These are phyloP conservation scores for Globodera rostochiensis DNA, from an alignment of 1,140 invertebrate genomes.

Conservation along the genomic window DNA sequence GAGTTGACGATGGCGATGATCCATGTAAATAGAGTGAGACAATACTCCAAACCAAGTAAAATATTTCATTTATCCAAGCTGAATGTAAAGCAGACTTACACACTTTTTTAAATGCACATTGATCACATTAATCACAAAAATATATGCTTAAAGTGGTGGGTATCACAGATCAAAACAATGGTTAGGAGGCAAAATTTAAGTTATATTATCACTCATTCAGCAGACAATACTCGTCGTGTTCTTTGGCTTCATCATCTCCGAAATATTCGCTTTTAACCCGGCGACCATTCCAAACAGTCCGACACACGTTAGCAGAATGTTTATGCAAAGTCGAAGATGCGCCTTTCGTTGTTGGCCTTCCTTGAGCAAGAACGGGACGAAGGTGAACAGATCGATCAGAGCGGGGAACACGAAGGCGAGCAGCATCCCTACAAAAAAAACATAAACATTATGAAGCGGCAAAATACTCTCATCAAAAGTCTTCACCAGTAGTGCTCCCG, in stretches of 20 bases:
- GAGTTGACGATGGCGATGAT: too few relatives aligned
- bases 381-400: constrained; percentile 52
- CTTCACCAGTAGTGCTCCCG: constrained; percentile 44
- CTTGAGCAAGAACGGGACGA: constrained; percentile 24
- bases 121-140: too few relatives aligned
- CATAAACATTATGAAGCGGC: neutral
- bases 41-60: too few relatives aligned
- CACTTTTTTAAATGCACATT: too few relatives aligned
- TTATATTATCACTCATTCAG: too few relatives aligned
- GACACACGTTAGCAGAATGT: constrained; percentile 41
- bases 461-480: neutral
- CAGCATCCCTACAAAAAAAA: constrained; percentile 45
- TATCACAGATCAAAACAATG: too few relatives aligned
- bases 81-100: too few relatives aligned
- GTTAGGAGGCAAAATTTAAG: too few relatives aligned
- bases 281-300: constrained; percentile 60
- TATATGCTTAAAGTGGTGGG: too few relatives aligned
- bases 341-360: neutral
- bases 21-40: too few relatives aligned
- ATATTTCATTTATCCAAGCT: too few relatives aligned
- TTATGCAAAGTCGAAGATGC: constrained; percentile 17
- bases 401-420: constrained; percentile 57
- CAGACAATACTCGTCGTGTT: too few relatives aligned
- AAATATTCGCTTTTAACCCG: constrained; percentile 57
- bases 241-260: neutral